Evolutionary conservation across 2,888 invertebrate genomes (phyloP), one percentile per base, ranked within the genome.

Genomic region (Trichacis sp.): DNA sequence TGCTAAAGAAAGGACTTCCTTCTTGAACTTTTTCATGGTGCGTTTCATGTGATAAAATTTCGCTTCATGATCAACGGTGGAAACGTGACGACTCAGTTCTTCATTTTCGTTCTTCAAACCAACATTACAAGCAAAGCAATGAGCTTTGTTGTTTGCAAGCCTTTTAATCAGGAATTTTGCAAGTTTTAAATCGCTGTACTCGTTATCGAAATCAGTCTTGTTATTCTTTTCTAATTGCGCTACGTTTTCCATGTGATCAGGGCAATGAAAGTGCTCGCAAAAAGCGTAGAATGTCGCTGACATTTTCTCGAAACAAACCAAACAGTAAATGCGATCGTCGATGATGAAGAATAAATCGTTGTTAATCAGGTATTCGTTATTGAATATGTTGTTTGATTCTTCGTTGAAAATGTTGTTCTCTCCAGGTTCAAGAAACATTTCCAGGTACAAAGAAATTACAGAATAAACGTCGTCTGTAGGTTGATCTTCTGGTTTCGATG

Each of bases 171-270:
- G 73, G 33, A 72, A 66, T 11, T 62, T 53, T 6, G 74, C 73
- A 0, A 78, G 65, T 38, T 68, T 46, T 2, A 77, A 50, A 48
- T 76, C 73, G 56, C 76, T 78, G 4, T 70, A 69, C 50, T 75
- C 71, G 6, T 65, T 40, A 8, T 56, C 30, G 49, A 73, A 75
- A 3, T 36, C 47, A 6, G 11, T 2, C 12, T 51, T 8, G 18
- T 72, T 52, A 52, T 71, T 69, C 2, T 64, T 47, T 20, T 70
- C 62, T 52, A 75, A 68, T 15, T 67, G 36, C 47, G 69, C 61
- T 38, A 75, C 55, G 53, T 69, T 62, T 18, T 49, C 19, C 12
- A 60, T 62, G 19, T 77, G 78, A 14, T 67, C 64, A 9, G 55
- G 15, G 30, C 67, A 56, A 19, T 63, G 53, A 6, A 77, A 14